These are phyloP conservation scores for Meloe dianella DNA, from an alignment of 2,888 invertebrate genomes.

Conservation along the genomic window DNA sequence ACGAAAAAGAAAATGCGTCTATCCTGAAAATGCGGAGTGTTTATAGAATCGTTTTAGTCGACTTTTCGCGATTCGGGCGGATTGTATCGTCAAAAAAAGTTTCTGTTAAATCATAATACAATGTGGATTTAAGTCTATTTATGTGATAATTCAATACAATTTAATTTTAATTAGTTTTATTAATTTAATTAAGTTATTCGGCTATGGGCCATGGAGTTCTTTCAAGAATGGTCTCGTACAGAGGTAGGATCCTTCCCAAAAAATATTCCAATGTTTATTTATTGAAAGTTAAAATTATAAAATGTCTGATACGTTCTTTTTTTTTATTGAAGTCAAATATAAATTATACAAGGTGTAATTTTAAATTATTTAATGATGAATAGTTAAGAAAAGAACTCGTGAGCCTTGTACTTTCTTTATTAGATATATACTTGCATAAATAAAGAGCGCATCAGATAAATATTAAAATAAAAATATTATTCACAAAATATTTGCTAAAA, in stretches of 20 bases:
- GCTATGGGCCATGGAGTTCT: slow-evolving; percentile 60
- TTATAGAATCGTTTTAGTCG: slow-evolving; percentile 45
- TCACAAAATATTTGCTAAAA: slow-evolving; percentile 22
- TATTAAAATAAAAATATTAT: slow-evolving; percentile 21
- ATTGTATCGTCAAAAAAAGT: slow-evolving; percentile 15
- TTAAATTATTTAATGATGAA: no score
- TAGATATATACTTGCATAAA: no score
- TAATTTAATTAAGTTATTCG: slow-evolving; percentile 14
- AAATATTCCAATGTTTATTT: background rate
- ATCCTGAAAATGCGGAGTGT: slow-evolving; percentile 51
- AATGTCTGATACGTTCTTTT: no score
- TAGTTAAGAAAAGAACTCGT: no score
- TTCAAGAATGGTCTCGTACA: slow-evolving; percentile 56
- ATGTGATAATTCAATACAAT: background rate
- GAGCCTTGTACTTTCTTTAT: no score
- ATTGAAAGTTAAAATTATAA: no score
- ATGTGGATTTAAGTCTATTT: background rate
- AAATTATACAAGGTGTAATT: no score
- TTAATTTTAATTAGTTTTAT: background rate
- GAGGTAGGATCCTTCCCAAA: slow-evolving; percentile 17
- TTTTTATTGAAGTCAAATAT: no score
- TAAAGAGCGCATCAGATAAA: background rate
- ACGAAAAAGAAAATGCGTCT: slow-evolving; percentile 46
- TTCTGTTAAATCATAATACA: background rate
- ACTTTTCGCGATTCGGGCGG: slow-evolving; percentile 44